A percentile compares a stretch with the other conserved stretches of the same genome.
Conservation (phyloP, 2,797 vertebrate genomes). For the Xiphophorus birchmanni region DNA sequence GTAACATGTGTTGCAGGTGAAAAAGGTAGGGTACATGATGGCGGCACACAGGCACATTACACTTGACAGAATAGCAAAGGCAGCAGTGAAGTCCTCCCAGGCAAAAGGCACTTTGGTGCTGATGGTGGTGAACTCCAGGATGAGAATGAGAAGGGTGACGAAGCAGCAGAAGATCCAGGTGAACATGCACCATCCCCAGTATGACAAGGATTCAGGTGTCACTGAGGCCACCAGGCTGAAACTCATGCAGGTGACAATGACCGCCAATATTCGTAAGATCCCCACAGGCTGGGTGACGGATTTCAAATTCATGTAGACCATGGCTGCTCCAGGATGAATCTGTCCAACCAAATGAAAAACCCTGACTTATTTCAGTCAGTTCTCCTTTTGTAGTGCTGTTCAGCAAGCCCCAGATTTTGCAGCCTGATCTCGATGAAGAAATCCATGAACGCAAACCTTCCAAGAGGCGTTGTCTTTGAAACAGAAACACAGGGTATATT, state of each 20-base stretch:
- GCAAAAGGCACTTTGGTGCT: constrained; percentile 78
- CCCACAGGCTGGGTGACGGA: constrained; percentile 72
- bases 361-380: constrained; percentile 10
- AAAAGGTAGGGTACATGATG: constrained; percentile 83
- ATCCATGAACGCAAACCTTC: constrained; percentile 33
- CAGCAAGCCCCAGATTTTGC: neutral
- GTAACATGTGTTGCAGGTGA: constrained; percentile 46
- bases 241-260: constrained; percentile 77
- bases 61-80: constrained; percentile 84
- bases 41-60: constrained; percentile 84
- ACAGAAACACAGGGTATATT: constrained; percentile 38
- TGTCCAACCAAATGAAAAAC: constrained; percentile 3
- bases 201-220: fast-evolving
- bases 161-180: constrained; percentile 88
- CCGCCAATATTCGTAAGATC: constrained; percentile 77
- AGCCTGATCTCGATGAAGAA: constrained; percentile 12
- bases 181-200: constrained; percentile 90
- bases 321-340: constrained; percentile 16
- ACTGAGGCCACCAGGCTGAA: constrained; percentile 83
- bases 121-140: constrained; percentile 84
- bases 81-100: constrained; percentile 89
- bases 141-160: constrained; percentile 81
- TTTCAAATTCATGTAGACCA: constrained; percentile 62
- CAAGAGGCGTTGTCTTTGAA: constrained; percentile 21
- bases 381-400: neutral